phyloP scores from a whole-genome alignment of 1,140 invertebrate genomes.

The Diachasma alloeum region DNA sequence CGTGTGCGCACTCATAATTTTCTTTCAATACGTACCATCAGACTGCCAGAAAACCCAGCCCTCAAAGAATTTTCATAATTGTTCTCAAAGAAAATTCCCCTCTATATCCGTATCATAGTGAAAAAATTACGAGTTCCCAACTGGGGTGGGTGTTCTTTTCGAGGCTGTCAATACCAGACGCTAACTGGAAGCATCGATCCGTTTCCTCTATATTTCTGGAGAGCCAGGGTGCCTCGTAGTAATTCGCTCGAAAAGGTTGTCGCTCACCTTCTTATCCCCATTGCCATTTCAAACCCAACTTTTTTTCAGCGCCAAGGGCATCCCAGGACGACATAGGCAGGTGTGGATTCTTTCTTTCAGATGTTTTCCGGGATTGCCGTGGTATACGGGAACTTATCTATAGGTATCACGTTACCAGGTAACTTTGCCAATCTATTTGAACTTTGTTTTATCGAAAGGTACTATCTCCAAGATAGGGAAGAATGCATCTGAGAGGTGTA shows the following conservation, averaged over 20 bases:
- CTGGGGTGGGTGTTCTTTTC: neutral
- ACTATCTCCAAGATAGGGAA: neutral
- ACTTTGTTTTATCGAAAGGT: conserved; percentile 8
- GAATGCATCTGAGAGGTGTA: neutral
- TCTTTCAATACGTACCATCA: too few relatives aligned
- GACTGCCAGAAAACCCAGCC: too few relatives aligned
- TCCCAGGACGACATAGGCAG: neutral
- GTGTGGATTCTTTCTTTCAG: neutral
- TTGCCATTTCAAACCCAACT: neutral
- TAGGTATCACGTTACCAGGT: neutral
- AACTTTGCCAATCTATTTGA: conserved; percentile 4
- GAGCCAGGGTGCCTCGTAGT: neutral
- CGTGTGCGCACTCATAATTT: too few relatives aligned
- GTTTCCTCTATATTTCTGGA: neutral
- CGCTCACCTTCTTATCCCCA: neutral
- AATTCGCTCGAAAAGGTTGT: neutral
- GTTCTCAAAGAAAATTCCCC: neutral
- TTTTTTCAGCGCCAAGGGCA: neutral
- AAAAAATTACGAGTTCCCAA: neutral
- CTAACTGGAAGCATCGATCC: conserved; percentile 6
- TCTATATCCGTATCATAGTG: neutral
- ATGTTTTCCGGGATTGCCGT: neutral
- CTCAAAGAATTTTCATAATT: too few relatives aligned
- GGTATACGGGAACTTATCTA: neutral
- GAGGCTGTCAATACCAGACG: neutral